Evolutionary conservation across 2,113 vertebrate species (phyloP).

Genomic region (Furnarius figulus): DNA sequence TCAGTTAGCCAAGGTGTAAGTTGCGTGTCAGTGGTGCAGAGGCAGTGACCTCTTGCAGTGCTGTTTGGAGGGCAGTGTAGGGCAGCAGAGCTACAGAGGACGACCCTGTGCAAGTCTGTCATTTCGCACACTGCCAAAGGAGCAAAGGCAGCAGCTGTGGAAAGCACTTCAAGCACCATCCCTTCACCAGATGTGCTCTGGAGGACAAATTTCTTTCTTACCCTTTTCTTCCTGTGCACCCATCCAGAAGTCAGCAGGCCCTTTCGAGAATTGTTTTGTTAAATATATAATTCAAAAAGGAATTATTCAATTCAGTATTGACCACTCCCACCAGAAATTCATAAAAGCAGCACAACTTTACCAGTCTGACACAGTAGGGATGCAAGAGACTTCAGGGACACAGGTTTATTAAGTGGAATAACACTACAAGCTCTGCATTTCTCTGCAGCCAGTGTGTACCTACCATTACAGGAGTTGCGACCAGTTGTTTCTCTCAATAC

Average conservation of each 20-base stretch:
- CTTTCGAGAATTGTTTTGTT: not conserved
- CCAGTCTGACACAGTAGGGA: not conserved
- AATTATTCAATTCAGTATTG: not conserved
- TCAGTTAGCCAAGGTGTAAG: not conserved
- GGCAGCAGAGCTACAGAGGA: not conserved
- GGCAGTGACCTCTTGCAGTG: not conserved
- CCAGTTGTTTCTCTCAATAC: not conserved
- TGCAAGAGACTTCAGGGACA: not conserved
- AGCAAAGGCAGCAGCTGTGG: not conserved
- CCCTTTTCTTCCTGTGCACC: not conserved
- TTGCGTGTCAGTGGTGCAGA: not conserved
- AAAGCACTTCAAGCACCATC: not conserved
- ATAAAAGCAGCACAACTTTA: not conserved
- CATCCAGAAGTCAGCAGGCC: not conserved
- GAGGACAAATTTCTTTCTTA: not conserved
- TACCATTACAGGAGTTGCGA: not conserved
- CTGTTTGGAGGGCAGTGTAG: not conserved
- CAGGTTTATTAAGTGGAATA: not conserved
- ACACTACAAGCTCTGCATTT: not conserved
- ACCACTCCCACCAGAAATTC: constrained; percentile 7
- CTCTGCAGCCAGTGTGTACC: not conserved
- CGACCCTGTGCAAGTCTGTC: not conserved
- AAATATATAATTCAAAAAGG: not conserved
- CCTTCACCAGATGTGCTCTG: not conserved
- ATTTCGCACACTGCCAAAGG: not conserved